phyloP scores from a whole-genome alignment of 2,113 vertebrate genomes.

The Saguinus imperator region DNA sequence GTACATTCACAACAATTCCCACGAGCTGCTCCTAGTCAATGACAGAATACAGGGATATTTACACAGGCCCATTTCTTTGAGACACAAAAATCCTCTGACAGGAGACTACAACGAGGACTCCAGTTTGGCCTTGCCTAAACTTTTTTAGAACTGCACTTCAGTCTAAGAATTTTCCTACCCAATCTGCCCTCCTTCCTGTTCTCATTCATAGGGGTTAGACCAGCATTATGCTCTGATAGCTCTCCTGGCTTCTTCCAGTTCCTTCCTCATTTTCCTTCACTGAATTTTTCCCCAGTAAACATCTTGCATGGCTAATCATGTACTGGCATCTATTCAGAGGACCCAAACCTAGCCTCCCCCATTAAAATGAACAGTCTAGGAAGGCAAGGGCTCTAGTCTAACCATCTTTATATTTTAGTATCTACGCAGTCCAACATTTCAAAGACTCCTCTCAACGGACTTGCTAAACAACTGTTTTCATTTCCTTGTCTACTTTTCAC shows the following conservation, averaged over 20 bases:
- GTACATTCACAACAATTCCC: not conserved
- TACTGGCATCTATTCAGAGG: not conserved
- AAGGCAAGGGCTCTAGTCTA: not conserved
- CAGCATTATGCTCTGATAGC: not conserved
- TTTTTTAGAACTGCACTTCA: not conserved
- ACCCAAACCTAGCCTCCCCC: not conserved
- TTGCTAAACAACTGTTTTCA: not conserved
- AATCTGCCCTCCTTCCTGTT: not conserved
- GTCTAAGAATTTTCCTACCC: not conserved
- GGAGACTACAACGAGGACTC: not conserved
- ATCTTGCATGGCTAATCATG: not conserved
- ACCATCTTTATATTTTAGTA: not conserved
- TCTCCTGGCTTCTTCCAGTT: not conserved
- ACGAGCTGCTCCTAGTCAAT: not conserved
- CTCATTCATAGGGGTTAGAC: not conserved
- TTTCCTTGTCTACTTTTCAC: slow-evolving; percentile 17
- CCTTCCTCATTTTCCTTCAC: not conserved
- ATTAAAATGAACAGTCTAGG: not conserved
- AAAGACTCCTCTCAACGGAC: not conserved
- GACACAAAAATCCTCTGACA: not conserved
- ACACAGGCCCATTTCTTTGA: not conserved
- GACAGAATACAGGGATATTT: not conserved
- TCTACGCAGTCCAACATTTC: not conserved
- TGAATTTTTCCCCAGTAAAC: not conserved
- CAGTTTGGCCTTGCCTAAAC: not conserved